phyloP scores from a whole-genome alignment of 2,113 vertebrate species.

The Cochlearius cochlearius region DNA sequence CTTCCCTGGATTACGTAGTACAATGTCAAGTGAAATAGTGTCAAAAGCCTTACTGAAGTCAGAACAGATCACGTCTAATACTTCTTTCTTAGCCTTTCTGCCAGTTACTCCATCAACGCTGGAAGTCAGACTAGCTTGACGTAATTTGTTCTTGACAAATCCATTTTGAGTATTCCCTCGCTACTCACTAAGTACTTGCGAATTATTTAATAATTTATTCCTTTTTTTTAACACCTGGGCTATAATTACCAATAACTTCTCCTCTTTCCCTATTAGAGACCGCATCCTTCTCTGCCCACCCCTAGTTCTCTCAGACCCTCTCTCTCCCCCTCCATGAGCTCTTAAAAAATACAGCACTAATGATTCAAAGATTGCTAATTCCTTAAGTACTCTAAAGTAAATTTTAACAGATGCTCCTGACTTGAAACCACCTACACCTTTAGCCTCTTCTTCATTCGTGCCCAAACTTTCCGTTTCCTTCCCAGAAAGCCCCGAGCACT shows the following conservation, averaged over 20 bases:
- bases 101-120: background rate
- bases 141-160: background rate
- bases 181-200: background rate
- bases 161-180: background rate
- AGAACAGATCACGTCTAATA: background rate
- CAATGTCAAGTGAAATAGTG: slow-evolving; percentile 26
- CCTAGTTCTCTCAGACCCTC: background rate
- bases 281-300: background rate
- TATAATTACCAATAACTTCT: background rate
- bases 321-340: background rate
- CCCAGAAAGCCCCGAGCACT: background rate
- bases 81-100: background rate
- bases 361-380: background rate
- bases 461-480: rapidly evolving
- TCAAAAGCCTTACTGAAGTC: slow-evolving; percentile 44
- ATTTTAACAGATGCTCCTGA: background rate
- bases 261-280: background rate
- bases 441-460: background rate
- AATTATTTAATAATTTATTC: background rate
- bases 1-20: background rate
- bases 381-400: background rate
- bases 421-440: background rate
- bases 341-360: background rate
- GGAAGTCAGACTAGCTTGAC: background rate
- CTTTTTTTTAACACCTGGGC: background rate